These are phyloP conservation scores for Eristalis arbustorum DNA, from an alignment of 2,888 invertebrate species.

Conservation along the genomic window DNA sequence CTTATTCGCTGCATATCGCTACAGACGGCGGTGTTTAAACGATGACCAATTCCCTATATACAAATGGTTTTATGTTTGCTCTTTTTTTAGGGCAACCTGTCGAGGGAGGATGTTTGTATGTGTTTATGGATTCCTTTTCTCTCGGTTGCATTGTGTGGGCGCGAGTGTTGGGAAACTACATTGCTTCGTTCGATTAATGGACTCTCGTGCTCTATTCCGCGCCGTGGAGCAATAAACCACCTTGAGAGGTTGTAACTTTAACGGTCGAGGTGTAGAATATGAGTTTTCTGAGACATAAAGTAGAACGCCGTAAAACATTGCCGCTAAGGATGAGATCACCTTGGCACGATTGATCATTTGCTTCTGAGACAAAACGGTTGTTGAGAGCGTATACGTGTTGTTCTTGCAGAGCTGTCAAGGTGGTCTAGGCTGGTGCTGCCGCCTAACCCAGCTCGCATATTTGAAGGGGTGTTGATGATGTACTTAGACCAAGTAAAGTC, in stretches of 20 bases:
- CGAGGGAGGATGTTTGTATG: background rate
- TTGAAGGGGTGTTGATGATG: too few relatives aligned
- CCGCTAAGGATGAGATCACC: background rate
- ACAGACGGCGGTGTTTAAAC: constrained; percentile 47
- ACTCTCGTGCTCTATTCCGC: background rate
- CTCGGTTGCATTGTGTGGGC: background rate
- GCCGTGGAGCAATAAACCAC: constrained; percentile 12
- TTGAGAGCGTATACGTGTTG: too few relatives aligned
- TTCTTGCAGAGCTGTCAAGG: too few relatives aligned
- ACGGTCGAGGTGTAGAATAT: background rate
- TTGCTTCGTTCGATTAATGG: background rate
- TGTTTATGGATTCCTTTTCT: background rate
- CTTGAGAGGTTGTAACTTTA: constrained; percentile 17
- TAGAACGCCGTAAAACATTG: background rate
- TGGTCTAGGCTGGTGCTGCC: too few relatives aligned
- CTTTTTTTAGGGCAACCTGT: background rate
- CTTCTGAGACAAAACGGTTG: background rate
- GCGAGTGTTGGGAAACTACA: background rate
- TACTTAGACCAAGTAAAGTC: too few relatives aligned
- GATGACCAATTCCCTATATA: constrained; percentile 46
- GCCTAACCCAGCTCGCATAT: too few relatives aligned
- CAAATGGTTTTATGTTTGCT: constrained; percentile 20
- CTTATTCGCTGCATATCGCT: constrained; percentile 38
- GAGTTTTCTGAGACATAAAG: background rate
- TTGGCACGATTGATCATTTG: background rate